Base-by-base conservation (phyloP, 2,888 invertebrate genomes). In the Agrotis puta region DNA sequence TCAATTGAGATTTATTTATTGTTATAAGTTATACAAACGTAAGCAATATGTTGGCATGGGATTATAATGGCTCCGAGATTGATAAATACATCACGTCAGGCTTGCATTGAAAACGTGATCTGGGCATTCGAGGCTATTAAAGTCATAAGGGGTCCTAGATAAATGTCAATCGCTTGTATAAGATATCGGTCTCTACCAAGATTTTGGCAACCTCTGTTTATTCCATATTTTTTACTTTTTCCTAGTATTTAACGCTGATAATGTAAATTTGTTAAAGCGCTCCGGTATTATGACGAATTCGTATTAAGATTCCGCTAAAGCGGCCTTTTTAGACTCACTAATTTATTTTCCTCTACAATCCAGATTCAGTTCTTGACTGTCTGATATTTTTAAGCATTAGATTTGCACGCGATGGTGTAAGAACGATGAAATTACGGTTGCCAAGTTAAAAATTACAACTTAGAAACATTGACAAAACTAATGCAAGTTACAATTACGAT, bases 1-100 rank as follows among this genome's bases (percentile, higher is more conserved):
- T 75, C 61, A 59, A 78, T 68, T 67, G 57, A 71, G 69, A 68
- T 79, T 73, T 69, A 72, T 72, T 53, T 66, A 58, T 70, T 48
- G 68, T 71, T 45, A 54, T 62, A 68, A 62, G 64, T 70, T 63
- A 51, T 45, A 45, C n/a, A n/a, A n/a, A n/a, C 48, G 20, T 39
- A 61, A 27, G 24, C 45, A 50, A 27, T 54, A n/a, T 54, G 67
- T 39, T 78, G 50, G 78, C 74, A 74, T 74, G 65, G 69, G 39
- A 63, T 57, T 66, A 39, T 50, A 62, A 63, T 65, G 48, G 56
- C 45, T 45, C 68, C 24, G 39, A 45, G 6, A 71, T 66, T 47
- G 54, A 27, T 39, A 74, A 61, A 56, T 39, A 57, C 64, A 51
- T 50, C 45, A 69, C 33, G 22, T 3, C 22, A 53, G 22, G 33